phyloP scores from a whole-genome alignment of 2,797 vertebrate species.

The Centroberyx gerrardi region DNA sequence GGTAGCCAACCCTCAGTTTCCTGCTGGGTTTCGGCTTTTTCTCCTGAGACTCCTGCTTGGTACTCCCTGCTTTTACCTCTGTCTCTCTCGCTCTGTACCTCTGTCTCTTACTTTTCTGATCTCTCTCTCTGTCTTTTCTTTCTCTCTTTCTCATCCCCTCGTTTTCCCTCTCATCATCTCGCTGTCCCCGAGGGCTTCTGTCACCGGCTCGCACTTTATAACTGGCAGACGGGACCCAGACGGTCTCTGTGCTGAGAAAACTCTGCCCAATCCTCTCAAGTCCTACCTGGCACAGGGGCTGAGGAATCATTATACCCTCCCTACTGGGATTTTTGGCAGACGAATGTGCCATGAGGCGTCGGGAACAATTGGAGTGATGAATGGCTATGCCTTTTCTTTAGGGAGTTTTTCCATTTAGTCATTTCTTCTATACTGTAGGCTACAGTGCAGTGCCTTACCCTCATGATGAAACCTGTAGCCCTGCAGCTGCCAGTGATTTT shows the following conservation, averaged over 20 bases:
- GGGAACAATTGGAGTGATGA: constrained; percentile 26
- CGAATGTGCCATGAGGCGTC: constrained; percentile 13
- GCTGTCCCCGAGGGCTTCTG: constrained; percentile 1
- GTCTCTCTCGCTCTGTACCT: background rate
- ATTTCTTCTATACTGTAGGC: constrained; percentile 2
- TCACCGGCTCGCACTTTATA: constrained; percentile 20
- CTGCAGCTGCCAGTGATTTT: background rate
- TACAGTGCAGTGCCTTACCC: background rate
- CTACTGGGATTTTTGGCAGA: constrained; percentile 39
- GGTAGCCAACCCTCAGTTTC: too few species aligned
- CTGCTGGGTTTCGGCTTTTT: background rate
- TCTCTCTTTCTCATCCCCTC: background rate
- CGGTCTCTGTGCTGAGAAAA: constrained; percentile 11
- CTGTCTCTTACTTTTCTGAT: background rate
- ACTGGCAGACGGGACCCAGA: constrained; percentile 22
- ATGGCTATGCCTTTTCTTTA: constrained; percentile 25
- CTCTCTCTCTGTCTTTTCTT: background rate
- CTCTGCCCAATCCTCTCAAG: constrained; percentile 14
- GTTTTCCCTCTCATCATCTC: constrained; percentile 8
- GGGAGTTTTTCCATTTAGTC: constrained; percentile 27
- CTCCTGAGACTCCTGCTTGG: background rate
- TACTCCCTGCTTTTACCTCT: background rate
- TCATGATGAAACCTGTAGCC: background rate
- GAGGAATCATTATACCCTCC: constrained; percentile 29
- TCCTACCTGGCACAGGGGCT: constrained; percentile 38